Evolutionary conservation across 1,140 invertebrate species (phyloP).

Genomic region (Drosophila carrolli): DNA sequence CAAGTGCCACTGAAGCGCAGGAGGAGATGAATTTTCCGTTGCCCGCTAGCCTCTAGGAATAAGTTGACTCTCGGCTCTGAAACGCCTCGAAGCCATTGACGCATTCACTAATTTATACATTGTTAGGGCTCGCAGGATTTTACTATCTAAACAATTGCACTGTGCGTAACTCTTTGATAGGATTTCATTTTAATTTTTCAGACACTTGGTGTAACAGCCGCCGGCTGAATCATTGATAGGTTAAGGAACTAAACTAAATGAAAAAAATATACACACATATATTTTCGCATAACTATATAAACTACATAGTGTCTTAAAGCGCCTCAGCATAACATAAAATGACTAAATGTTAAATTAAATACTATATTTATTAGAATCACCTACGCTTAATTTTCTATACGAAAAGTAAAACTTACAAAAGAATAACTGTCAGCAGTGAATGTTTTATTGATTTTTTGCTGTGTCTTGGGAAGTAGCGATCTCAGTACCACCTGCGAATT

Average conservation of each 20-base stretch:
- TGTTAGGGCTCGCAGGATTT: constrained; percentile 9
- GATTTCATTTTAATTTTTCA: constrained; percentile 11
- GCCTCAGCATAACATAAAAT: constrained; percentile 62
- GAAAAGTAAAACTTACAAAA: constrained; percentile 61
- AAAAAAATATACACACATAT: constrained; percentile 48
- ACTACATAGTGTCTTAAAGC: constrained; percentile 68
- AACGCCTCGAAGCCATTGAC: constrained; percentile 35
- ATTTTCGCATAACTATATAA: constrained; percentile 50
- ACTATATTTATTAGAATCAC: constrained; percentile 71
- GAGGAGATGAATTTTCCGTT: constrained; percentile 29
- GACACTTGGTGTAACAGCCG: constrained; percentile 10
- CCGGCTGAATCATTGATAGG: constrained; percentile 3
- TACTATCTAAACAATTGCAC: constrained; percentile 36
- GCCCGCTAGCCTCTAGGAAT: constrained; percentile 6
- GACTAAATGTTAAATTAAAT: constrained; percentile 50
- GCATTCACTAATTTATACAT: constrained; percentile 53
- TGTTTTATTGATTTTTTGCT: not conserved
- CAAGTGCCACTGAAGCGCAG: constrained; percentile 66
- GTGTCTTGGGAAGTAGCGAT: too few species aligned
- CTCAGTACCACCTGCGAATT: too few species aligned
- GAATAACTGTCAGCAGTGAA: not conserved
- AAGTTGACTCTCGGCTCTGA: constrained; percentile 21
- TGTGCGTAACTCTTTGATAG: constrained; percentile 30
- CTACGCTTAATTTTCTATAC: constrained; percentile 75
- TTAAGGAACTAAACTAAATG: constrained; percentile 28